Evolutionary conservation across 2,797 vertebrate species (phyloP).

Genomic region (Acropternis orthonyx): DNA sequence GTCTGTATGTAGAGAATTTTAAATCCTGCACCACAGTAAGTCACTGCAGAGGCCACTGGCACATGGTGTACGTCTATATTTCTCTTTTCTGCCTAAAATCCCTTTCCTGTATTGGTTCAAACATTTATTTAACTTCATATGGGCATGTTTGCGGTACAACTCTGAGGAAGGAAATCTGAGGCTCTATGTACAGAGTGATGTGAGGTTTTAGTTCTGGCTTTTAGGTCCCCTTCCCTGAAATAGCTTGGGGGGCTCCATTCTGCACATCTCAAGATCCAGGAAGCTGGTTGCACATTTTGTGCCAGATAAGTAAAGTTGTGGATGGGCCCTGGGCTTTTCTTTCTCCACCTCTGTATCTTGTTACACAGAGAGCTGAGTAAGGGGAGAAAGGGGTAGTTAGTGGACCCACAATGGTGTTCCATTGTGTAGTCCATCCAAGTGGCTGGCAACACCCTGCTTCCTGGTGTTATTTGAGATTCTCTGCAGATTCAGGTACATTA

Average conservation of each 20-base stretch:
- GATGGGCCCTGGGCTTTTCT: neutral
- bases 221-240: neutral
- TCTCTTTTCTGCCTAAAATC: slow-evolving; percentile 18
- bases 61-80: neutral
- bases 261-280: neutral
- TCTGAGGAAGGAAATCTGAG: neutral
- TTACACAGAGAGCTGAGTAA: neutral
- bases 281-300: neutral
- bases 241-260: neutral
- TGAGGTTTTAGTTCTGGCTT: neutral
- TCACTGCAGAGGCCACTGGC: slow-evolving; percentile 36
- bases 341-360: neutral
- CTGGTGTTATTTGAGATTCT: neutral
- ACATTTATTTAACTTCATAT: neutral
- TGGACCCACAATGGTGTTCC: neutral
- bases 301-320: neutral
- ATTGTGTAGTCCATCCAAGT: neutral
- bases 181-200: rapidly evolving
- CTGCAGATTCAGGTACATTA: neutral
- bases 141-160: neutral
- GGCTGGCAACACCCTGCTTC: rapidly evolving
- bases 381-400: neutral
- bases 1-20: slow-evolving; percentile 72
- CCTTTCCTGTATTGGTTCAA: neutral
- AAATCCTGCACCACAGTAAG: slow-evolving; percentile 51